Evolutionary conservation across 2,113 vertebrate genomes (phyloP).

Genomic region (Lates calcarifer): DNA sequence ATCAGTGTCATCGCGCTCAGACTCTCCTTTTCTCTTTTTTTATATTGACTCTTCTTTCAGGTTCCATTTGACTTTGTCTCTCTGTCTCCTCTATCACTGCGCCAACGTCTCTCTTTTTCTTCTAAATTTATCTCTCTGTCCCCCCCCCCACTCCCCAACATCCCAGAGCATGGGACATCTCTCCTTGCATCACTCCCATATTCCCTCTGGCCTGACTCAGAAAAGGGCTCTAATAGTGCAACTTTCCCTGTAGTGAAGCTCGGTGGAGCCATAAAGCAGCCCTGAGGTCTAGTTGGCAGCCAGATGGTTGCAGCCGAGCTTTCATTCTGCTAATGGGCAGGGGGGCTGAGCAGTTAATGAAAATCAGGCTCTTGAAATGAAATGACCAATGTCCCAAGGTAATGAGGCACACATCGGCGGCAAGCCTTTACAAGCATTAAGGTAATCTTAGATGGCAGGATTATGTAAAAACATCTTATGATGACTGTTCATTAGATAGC

Average conservation of each 20-base stretch:
- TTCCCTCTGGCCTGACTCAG: constrained; percentile 60
- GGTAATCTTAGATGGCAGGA: constrained; percentile 79
- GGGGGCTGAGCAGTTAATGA: constrained; percentile 82
- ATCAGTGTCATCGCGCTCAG: constrained; percentile 24
- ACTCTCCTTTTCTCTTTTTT: constrained; percentile 7
- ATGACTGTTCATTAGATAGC: constrained; percentile 75
- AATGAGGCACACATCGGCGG: constrained; percentile 79
- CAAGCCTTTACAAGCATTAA: constrained; percentile 78
- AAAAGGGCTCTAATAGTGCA: constrained; percentile 67
- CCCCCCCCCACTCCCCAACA: constrained; percentile 8
- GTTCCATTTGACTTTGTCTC: constrained; percentile 64
- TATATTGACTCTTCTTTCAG: constrained; percentile 55
- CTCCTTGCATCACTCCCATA: constrained; percentile 63
- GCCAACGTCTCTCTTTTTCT: constrained; percentile 45
- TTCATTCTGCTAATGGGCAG: constrained; percentile 79
- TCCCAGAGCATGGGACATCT: constrained; percentile 56
- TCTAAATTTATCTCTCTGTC: constrained; percentile 64
- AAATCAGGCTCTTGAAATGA: constrained; percentile 85
- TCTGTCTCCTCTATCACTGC: constrained; percentile 53
- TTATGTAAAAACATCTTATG: constrained; percentile 80
- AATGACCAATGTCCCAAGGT: constrained; percentile 84
- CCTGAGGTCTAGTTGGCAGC: constrained; percentile 78
- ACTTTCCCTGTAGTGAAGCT: constrained; percentile 73
- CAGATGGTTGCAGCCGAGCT: constrained; percentile 79
- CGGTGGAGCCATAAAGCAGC: constrained; percentile 76